Evolutionary conservation across 2,888 invertebrate genomes (phyloP), one percentile per base, ranked within the genome.

Genomic region (Lepas anatifera): DNA sequence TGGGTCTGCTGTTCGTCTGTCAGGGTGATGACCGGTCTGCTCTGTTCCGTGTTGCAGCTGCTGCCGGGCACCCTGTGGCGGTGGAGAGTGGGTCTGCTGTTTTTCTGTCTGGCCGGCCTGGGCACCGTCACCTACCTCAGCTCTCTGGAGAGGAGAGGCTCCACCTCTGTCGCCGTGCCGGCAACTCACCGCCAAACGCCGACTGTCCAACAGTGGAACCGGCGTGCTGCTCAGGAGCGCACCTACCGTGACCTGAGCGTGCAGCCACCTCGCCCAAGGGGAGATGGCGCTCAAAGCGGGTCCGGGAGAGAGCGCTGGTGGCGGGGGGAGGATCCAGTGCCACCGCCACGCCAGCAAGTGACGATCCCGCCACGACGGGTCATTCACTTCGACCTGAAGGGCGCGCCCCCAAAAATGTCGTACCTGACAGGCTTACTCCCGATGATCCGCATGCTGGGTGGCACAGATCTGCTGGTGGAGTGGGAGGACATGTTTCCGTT

Each of bases 401-500:
- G 84, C 43, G 83, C 83, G 37, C 82, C 83, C 11, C 83, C 83
- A n/a, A 80, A 77, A 72, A 72, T 83, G 25, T 74, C 76, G 27
- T 83, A 81, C 73, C 76, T 78, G 27, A 48, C 76, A 37, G 71
- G 74, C 64, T 69, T 76, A 22, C 73, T 76, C 29, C 75, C 75
- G 16, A 71, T 75, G 72, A 41, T 76, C 18, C 73, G 72, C 58
- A 63, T 69, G 41, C 71, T 73, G n/a, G 75, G 75, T 29, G 83
- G 81, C 22, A 84, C 82, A 69, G 83, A 83, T 7, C 75, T 86
- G 10, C 78, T 86, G 22, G 75, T 86, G n/a, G 86, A 86, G 76
- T 86, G 85, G 77, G 86, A 86, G 76, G 86, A 86, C 75, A 85
- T 83, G 81, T 86, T 86, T 75, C 86, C 86, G 1, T 86, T 81